Evolutionary conservation across 2,888 invertebrate species (phyloP).

Genomic region (Macrosiphum euphorbiae): DNA sequence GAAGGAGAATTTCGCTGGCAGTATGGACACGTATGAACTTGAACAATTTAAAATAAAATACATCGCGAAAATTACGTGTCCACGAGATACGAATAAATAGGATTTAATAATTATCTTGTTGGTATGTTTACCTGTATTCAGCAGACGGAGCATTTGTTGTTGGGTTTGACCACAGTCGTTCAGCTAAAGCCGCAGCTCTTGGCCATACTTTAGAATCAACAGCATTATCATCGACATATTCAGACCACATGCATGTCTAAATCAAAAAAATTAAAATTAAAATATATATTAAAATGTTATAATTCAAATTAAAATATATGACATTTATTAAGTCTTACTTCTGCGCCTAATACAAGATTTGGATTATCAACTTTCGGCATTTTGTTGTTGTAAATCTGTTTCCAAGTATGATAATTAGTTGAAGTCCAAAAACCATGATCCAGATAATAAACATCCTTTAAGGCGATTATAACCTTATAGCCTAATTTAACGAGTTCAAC

Average conservation of each 20-base stretch:
- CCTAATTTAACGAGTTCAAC: slow-evolving; percentile 75
- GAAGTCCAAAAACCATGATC: slow-evolving; percentile 88
- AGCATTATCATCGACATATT: slow-evolving; percentile 79
- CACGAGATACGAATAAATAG: not conserved
- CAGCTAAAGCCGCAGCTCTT: slow-evolving; percentile 83
- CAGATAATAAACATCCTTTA: slow-evolving; percentile 87
- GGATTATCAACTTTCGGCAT: slow-evolving; percentile 71
- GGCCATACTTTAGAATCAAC: slow-evolving; percentile 86
- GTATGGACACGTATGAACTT: not conserved
- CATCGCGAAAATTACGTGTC: not conserved
- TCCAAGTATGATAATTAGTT: slow-evolving; percentile 84
- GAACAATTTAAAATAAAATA: not conserved
- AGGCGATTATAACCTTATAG: slow-evolving; percentile 83
- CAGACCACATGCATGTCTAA: slow-evolving; percentile 80
- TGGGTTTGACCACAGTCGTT: slow-evolving; percentile 86
- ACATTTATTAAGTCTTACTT: slow-evolving; percentile 70
- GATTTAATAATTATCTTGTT: not conserved
- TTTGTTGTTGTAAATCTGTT: slow-evolving; percentile 78
- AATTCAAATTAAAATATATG: not conserved
- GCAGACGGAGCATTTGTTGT: slow-evolving; percentile 72
- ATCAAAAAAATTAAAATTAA: not conserved
- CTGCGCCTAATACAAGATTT: slow-evolving; percentile 71
- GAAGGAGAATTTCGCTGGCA: not conserved
- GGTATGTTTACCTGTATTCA: slow-evolving; percentile 70
- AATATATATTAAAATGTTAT: not conserved